phyloP scores from a whole-genome alignment of 35 echinoderm and acorn worm species.

The Anneissia japonica region DNA sequence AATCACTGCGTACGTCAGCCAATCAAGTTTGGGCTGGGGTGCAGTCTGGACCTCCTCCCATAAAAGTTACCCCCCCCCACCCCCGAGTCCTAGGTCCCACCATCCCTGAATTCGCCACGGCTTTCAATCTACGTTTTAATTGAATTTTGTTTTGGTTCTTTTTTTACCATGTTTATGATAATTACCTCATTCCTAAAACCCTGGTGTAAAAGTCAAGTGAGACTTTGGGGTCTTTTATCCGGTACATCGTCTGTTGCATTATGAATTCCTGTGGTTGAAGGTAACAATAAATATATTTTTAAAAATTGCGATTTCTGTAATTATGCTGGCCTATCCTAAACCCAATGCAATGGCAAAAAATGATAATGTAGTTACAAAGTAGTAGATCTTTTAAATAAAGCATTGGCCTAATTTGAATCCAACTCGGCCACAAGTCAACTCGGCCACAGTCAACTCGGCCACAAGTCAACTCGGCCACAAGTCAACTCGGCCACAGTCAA shows the following conservation, averaged over 20 bases:
- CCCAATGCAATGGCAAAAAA: no score
- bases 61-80: background rate
- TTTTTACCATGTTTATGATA: background rate
- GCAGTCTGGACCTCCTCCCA: background rate
- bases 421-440: no score
- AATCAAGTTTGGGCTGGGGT: background rate
- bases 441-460: no score
- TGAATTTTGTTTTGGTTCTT: background rate
- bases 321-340: no score
- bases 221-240: slow-evolving; percentile 74
- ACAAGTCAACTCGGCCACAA: no score
- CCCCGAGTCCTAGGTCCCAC: no score
- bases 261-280: slow-evolving; percentile 77
- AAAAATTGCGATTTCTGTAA: slow-evolving; percentile 21
- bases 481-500: no score
- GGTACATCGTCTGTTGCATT: slow-evolving; percentile 91
- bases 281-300: slow-evolving; percentile 9
- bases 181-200: slow-evolving; percentile 97
- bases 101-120: background rate
- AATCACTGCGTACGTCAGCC: background rate
- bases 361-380: no score
- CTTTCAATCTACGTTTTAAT: background rate
- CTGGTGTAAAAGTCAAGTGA: slow-evolving; percentile 83
- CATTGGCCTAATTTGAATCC: no score
- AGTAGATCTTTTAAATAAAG: no score